Evolutionary conservation across 2,888 invertebrate genomes (phyloP), one percentile per base, ranked within the genome.

Genomic region (Dione juno): DNA sequence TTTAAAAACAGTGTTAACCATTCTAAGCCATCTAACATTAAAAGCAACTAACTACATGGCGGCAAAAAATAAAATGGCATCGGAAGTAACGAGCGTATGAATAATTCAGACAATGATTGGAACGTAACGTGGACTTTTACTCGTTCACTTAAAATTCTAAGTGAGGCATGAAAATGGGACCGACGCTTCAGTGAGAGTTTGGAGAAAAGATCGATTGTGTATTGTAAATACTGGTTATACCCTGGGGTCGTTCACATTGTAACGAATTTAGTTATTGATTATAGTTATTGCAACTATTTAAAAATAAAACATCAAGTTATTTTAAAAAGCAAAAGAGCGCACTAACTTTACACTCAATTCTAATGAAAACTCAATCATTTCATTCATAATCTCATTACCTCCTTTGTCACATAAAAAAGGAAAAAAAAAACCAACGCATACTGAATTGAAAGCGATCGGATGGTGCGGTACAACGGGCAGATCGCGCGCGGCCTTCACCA

Each of bases 401-500:
- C 77, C 73, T 76, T 65, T 59, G 54, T 64, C 58, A 28, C 19
- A 50, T n/a, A 66, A 58, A 40, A 72, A 74, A 74, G 6, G 43
- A 59, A 59, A 19, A 40, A 14, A 43, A 71, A 70, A 69, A 75
- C 74, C 69, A 71, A 69, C 77, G 78, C 93, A 87, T 94, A 94
- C 90, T 93, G 94, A 86, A 87, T 90, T 87, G 84, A 87, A 87
- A 87, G 90, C 86, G 84, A 88, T 88, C 82, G 87, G 85, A 67
- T 79, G 78, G 73, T 76, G 77, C 72, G 76, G 76, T 70, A 77
- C 77, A 85, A 92, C 89, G 88, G 93, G 92, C 88, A 90, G 92
- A 82, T 91, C 92, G 84, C 91, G 88, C 81, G 88, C 89, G 79
- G 90, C 90, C 90, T 94, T 94, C 84, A 96, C 95, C 80, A 95